Conservation (phyloP, 2,797 vertebrate species). For the Spizella passerina region DNA sequence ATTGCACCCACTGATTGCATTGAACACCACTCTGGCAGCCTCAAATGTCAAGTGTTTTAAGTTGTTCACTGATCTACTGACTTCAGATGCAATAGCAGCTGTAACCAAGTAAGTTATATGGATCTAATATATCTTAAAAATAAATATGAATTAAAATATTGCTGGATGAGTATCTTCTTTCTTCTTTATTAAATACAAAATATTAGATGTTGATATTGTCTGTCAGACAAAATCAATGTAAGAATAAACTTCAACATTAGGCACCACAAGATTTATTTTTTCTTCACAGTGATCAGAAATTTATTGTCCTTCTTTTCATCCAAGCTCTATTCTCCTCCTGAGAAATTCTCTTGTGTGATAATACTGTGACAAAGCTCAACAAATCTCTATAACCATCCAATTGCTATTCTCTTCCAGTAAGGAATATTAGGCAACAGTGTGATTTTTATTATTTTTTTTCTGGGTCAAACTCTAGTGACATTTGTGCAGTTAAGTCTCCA, state of each 20-base stretch:
- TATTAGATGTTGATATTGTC: not conserved
- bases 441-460: not conserved
- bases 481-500: not conserved
- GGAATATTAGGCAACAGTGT: accelerated
- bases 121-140: not conserved
- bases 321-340: not conserved
- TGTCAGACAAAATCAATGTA: not conserved
- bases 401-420: not conserved
- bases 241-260: not conserved
- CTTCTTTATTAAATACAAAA: not conserved
- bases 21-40: not conserved
- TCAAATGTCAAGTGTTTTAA: not conserved
- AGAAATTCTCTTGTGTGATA: not conserved
- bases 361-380: not conserved
- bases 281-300: not conserved
- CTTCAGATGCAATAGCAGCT: not conserved
- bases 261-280: not conserved
- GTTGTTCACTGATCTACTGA: not conserved
- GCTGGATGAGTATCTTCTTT: not conserved
- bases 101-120: accelerated
- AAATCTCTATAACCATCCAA: not conserved
- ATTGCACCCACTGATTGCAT: not conserved
- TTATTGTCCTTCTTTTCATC: not conserved
- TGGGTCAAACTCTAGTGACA: not conserved
- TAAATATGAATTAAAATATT: not conserved